Percentiles rank a stretch among this genome's conserved stretches.
Evolutionary conservation across 2,888 invertebrate genomes (phyloP).

Genomic region (Drosophila neutralis): DNA sequence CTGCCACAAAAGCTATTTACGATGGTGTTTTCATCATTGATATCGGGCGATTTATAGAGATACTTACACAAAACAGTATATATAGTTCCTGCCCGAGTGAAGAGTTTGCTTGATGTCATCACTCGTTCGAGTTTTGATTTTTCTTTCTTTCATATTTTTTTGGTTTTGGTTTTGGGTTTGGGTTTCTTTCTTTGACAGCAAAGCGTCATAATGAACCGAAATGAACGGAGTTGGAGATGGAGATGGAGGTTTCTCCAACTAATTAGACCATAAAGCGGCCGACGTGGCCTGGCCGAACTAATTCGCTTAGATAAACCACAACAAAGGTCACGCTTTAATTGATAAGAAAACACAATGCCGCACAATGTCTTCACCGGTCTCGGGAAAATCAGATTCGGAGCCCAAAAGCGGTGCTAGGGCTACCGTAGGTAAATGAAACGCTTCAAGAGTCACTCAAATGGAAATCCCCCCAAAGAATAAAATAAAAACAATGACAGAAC

Average conservation of each 20-base stretch:
- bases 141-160: slow-evolving; percentile 22
- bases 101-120: slow-evolving; percentile 66
- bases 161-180: slow-evolving; percentile 3
- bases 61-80: slow-evolving; percentile 7
- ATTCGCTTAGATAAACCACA: slow-evolving; percentile 76
- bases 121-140: slow-evolving; percentile 41
- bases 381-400: slow-evolving; percentile 37
- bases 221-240: slow-evolving; percentile 4
- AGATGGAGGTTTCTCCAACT: slow-evolving; percentile 65
- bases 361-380: slow-evolving; percentile 7
- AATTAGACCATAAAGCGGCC: slow-evolving; percentile 78
- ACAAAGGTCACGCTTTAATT: slow-evolving; percentile 80
- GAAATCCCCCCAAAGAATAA: slow-evolving; percentile 49
- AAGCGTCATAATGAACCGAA: slow-evolving; percentile 48
- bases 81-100: slow-evolving; percentile 12
- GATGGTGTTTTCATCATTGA: slow-evolving; percentile 32
- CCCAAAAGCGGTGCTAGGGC: slow-evolving; percentile 32
- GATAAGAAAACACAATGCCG: slow-evolving; percentile 63
- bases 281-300: slow-evolving; percentile 65
- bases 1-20: slow-evolving; percentile 54
- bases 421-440: slow-evolving; percentile 54
- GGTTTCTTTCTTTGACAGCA: slow-evolving; percentile 20
- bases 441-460: slow-evolving; percentile 51
- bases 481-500: slow-evolving; percentile 55
- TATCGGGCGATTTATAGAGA: slow-evolving; percentile 55